Percentiles rank a stretch among this genome's conserved stretches.
Conservation (phyloP, 2,888 invertebrate species). For the Dugesia japonica region DNA sequence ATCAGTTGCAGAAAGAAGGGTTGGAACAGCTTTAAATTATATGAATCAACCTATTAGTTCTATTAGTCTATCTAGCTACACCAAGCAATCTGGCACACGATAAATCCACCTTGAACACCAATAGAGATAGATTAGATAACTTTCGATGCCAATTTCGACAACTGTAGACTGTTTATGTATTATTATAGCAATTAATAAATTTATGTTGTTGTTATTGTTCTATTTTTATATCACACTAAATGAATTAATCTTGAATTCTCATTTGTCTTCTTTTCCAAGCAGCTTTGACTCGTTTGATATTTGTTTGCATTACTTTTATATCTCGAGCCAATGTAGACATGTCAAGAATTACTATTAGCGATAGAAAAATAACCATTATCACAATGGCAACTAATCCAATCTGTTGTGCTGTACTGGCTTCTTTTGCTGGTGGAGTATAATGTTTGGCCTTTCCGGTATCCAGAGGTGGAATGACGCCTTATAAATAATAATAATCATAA, state of each 20-base stretch:
- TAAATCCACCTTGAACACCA: not conserved
- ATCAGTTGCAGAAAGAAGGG: not conserved
- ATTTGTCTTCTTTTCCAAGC: not conserved
- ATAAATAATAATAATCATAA: not conserved
- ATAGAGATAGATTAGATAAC: slow-evolving; percentile 1
- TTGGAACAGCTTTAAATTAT: not conserved
- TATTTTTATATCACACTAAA: not conserved
- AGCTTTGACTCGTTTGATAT: not conserved
- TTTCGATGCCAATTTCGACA: slow-evolving; percentile 20
- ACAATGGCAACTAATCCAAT: not conserved
- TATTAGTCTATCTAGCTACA: slow-evolving; percentile 7
- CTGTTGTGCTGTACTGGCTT: not conserved
- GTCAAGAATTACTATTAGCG: not conserved
- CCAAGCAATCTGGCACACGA: not conserved
- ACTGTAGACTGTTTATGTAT: not conserved
- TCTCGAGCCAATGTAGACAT: not conserved
- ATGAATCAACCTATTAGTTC: not conserved
- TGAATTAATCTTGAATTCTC: too few relatives aligned
- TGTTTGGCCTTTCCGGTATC: not conserved
- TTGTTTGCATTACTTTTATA: not conserved
- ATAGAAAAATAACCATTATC: not conserved
- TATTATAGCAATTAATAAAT: not conserved
- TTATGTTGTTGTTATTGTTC: not conserved
- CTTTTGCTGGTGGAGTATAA: not conserved
- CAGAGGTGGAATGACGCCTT: not conserved